phyloP scores from a whole-genome alignment of 2,888 invertebrate species.

The Listrodromus nycthemerus region DNA sequence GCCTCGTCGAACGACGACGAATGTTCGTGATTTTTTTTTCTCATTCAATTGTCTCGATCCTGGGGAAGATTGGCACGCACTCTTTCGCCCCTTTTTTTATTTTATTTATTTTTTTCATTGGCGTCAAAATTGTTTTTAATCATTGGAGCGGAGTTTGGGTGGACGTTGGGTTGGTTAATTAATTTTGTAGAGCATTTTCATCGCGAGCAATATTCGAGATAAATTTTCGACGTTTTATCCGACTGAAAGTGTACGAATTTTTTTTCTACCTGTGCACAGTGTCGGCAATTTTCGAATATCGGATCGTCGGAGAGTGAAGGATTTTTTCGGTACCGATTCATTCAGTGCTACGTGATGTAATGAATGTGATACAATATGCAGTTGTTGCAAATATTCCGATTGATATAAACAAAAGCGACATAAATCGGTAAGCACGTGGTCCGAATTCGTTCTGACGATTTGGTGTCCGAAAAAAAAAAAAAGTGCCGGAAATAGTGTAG shows the following conservation, averaged over 20 bases:
- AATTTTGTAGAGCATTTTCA: too few species aligned
- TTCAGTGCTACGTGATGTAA: neutral
- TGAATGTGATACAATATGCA: too few species aligned
- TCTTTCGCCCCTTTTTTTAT: neutral
- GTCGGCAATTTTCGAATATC: neutral
- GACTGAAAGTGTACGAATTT: neutral
- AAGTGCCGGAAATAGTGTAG: neutral
- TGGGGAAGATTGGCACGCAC: neutral
- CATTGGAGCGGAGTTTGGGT: too few species aligned
- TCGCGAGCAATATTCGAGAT: too few species aligned
- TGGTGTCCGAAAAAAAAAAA: neutral
- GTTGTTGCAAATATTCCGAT: neutral
- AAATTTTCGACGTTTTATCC: neutral
- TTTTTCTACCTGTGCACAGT: neutral
- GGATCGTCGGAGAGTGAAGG: neutral
- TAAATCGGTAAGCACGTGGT: neutral
- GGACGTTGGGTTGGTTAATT: too few species aligned
- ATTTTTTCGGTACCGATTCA: neutral
- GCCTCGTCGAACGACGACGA: neutral
- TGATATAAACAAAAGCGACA: neutral
- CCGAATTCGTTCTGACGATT: neutral
- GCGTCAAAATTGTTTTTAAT: too few species aligned
- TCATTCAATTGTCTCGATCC: neutral
- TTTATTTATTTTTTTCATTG: neutral
- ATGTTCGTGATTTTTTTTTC: conserved; percentile 16